Evolutionary conservation across 2,888 invertebrate species (phyloP).

Genomic region (Buathra laborator): DNA sequence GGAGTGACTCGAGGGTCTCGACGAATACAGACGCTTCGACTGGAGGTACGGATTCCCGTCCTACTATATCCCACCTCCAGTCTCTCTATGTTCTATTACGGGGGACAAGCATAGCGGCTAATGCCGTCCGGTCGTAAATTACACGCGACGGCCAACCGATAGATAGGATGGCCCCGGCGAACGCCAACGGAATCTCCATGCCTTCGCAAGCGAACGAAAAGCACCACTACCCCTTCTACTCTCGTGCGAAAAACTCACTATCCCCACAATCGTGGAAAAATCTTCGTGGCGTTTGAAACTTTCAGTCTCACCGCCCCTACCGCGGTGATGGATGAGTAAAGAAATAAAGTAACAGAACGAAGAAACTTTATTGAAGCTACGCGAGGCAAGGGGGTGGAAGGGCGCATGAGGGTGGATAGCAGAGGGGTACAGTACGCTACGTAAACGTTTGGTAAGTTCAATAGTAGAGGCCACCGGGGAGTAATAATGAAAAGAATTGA

Average conservation of each 20-base stretch:
- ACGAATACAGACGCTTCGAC: conserved; percentile 32
- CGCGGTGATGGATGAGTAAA: conserved; percentile 7
- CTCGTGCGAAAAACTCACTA: too few species aligned
- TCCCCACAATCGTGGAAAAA: neutral
- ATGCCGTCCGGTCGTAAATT: conserved; percentile 82
- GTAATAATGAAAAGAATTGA: conserved; percentile 46
- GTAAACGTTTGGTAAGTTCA: conserved; percentile 45
- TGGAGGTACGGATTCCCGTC: conserved; percentile 30
- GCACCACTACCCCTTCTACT: too few species aligned
- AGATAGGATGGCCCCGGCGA: conserved; percentile 62
- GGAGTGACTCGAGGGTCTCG: conserved; percentile 4
- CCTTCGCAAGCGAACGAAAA: conserved; percentile 1
- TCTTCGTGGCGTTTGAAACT: conserved; percentile 12
- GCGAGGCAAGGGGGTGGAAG: neutral
- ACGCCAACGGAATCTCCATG: conserved; percentile 33
- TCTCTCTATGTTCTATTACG: conserved; percentile 76
- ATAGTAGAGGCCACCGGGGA: conserved; percentile 21
- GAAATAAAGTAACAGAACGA: conserved; percentile 13
- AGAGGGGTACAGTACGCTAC: conserved; percentile 2
- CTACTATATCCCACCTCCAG: conserved; percentile 30
- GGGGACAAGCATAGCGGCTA: conserved; percentile 80
- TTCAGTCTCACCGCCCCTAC: neutral
- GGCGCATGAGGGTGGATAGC: neutral
- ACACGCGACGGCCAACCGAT: conserved; percentile 76
- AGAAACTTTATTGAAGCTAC: conserved; percentile 35